A percentile compares a stretch with the other conserved stretches of the same genome.
Conservation (phyloP, 2,113 vertebrate species). For the Antechinus flavipes region DNA sequence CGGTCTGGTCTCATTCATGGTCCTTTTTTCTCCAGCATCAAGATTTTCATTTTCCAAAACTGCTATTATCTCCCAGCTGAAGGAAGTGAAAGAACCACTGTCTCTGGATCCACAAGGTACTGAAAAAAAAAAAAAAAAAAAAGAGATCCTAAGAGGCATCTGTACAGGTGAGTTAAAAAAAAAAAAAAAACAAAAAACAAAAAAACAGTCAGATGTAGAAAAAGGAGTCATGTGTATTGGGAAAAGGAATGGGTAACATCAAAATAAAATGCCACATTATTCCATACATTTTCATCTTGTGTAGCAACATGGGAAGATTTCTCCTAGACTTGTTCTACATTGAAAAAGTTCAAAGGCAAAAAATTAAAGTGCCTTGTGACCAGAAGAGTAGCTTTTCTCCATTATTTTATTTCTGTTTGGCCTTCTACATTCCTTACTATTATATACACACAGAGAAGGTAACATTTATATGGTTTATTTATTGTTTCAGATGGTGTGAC, state of each 20-base stretch:
- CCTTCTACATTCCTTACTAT: background rate
- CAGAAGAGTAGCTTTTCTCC: background rate
- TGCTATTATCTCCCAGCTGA: constrained; percentile 1
- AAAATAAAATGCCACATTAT: too few species aligned
- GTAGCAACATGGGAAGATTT: background rate
- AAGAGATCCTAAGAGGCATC: constrained; percentile 1
- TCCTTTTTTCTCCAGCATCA: background rate
- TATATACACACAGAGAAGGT: background rate
- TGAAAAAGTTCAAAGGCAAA: background rate
- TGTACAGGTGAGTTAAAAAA: background rate
- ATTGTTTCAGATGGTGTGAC: constrained; percentile 36
- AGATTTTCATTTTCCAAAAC: constrained; percentile 31
- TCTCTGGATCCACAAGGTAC: background rate
- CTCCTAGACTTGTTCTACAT: background rate
- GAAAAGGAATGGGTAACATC: background rate
- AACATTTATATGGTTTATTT: constrained; percentile 6
- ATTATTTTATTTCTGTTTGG: background rate
- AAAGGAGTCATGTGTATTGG: background rate
- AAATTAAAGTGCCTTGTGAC: background rate
- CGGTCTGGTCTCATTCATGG: background rate
- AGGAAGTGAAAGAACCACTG: background rate
- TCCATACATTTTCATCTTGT: too few species aligned
- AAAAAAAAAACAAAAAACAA: background rate
- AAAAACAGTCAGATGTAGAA: background rate
- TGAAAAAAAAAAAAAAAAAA: background rate